These are phyloP conservation scores for Aquatica leii DNA, from an alignment of 2,888 invertebrate species.

Conservation along the genomic window DNA sequence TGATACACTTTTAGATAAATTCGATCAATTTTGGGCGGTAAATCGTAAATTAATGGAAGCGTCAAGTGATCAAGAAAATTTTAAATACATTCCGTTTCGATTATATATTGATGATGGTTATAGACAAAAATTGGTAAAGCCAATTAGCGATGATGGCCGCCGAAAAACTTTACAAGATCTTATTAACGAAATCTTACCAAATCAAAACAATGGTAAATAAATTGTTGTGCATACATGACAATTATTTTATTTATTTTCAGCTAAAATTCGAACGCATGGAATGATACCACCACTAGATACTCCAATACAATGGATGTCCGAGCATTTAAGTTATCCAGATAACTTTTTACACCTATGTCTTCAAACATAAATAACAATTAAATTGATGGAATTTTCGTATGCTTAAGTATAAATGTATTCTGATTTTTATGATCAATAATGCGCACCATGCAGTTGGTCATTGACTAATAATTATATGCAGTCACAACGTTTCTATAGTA, in stretches of 20 bases:
- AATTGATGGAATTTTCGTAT: neutral
- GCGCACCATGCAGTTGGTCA: too few species aligned
- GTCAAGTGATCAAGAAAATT: constrained; percentile 78
- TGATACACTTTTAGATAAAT: constrained; percentile 88
- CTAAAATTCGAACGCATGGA: constrained; percentile 86
- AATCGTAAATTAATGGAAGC: constrained; percentile 95
- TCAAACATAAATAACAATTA: constrained; percentile 16
- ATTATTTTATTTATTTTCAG: constrained; percentile 63
- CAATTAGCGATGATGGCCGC: constrained; percentile 77
- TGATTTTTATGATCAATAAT: neutral
- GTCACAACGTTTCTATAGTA: too few species aligned
- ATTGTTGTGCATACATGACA: neutral
- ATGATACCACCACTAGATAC: constrained; percentile 86
- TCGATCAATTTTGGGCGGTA: constrained; percentile 99
- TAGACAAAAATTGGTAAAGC: constrained; percentile 78
- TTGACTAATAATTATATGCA: too few species aligned
- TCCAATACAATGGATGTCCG: constrained; percentile 96
- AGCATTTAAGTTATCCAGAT: constrained; percentile 97
- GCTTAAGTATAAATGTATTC: neutral
- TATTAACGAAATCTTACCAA: constrained; percentile 74
- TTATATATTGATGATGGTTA: constrained; percentile 79
- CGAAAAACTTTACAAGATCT: constrained; percentile 77
- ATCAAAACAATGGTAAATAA: constrained; percentile 59
- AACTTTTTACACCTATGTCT: constrained; percentile 92
- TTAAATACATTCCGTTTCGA: constrained; percentile 89